These are phyloP conservation scores for Ptiloglossa arizonensis DNA, from an alignment of 1,140 invertebrate species.

Conservation along the genomic window DNA sequence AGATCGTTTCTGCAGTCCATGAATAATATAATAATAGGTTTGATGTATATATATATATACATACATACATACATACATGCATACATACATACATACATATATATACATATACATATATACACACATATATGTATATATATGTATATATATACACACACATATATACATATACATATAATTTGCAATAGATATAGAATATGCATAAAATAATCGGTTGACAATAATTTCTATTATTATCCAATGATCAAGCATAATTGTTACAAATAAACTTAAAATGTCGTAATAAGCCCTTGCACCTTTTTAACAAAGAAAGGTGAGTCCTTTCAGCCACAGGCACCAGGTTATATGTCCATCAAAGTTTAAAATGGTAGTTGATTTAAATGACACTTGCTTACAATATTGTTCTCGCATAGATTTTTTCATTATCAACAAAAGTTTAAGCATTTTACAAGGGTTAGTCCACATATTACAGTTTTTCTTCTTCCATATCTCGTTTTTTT, in stretches of 20 bases:
- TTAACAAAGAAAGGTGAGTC: constrained; percentile 71
- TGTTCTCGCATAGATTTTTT: constrained; percentile 79
- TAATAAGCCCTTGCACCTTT: constrained; percentile 69
- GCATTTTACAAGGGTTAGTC: constrained; percentile 78
- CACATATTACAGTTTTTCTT: constrained; percentile 72
- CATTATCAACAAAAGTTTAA: constrained; percentile 81
- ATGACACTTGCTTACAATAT: constrained; percentile 77
- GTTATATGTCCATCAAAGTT: constrained; percentile 76
- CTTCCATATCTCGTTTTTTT: constrained; percentile 60
- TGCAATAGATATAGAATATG: constrained; percentile 68
- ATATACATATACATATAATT: constrained; percentile 61
- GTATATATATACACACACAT: constrained; percentile 43
- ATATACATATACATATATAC: constrained; percentile 48
- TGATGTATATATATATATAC: constrained; percentile 52
- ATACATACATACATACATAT: constrained; percentile 47
- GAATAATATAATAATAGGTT: constrained; percentile 71
- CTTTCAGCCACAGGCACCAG: constrained; percentile 77
- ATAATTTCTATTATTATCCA: constrained; percentile 71
- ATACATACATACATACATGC: constrained; percentile 49
- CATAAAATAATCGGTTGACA: constrained; percentile 70
- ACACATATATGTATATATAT: too few species aligned
- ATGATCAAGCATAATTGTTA: constrained; percentile 67
- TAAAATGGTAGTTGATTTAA: constrained; percentile 75
- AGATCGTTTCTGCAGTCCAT: constrained; percentile 65
- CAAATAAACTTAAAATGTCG: constrained; percentile 70